Evolutionary conservation across 92 coral and sea anemone species (phyloP).

Genomic region (Parazoanthus swiftii): DNA sequence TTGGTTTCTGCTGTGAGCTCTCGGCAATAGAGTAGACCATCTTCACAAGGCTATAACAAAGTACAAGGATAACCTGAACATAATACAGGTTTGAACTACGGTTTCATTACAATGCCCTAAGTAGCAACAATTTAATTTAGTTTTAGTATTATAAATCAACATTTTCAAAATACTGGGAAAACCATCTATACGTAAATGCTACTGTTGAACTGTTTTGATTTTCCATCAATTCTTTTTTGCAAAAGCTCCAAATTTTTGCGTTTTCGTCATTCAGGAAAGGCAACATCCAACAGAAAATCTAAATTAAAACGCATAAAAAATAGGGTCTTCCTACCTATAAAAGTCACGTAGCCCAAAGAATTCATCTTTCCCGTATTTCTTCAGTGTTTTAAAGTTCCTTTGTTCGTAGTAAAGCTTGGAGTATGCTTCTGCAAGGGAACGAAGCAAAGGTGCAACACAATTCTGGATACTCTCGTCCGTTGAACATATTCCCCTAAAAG

Average conservation of each 20-base stretch:
- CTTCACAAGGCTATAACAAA: constrained; percentile 39
- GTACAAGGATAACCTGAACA: not conserved
- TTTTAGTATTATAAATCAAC: too few relatives aligned
- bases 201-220: too few relatives aligned
- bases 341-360: constrained; percentile 90
- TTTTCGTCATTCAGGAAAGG: too few relatives aligned
- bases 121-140: too few relatives aligned
- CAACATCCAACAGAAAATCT: too few relatives aligned
- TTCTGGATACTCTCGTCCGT: constrained; percentile 49
- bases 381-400: constrained; percentile 57
- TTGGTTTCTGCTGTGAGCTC: constrained; percentile 2
- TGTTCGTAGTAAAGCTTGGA: constrained; percentile 65
- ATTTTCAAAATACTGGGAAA: too few relatives aligned
- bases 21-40: constrained; percentile 48
- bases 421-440: constrained; percentile 70
- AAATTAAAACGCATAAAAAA: too few relatives aligned
- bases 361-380: constrained; percentile 67
- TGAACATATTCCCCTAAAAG: constrained; percentile 81
- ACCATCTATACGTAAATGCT: too few relatives aligned
- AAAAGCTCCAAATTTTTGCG: too few relatives aligned
- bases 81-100: not conserved
- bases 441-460: constrained; percentile 49
- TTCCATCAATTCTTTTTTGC: too few relatives aligned
- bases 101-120: too few relatives aligned
- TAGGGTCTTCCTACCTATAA: constrained; percentile 58